Evolutionary conservation across 2,113 vertebrate genomes (phyloP), one percentile per base, ranked within the genome.

Genomic region (Ciconia boyciana): DNA sequence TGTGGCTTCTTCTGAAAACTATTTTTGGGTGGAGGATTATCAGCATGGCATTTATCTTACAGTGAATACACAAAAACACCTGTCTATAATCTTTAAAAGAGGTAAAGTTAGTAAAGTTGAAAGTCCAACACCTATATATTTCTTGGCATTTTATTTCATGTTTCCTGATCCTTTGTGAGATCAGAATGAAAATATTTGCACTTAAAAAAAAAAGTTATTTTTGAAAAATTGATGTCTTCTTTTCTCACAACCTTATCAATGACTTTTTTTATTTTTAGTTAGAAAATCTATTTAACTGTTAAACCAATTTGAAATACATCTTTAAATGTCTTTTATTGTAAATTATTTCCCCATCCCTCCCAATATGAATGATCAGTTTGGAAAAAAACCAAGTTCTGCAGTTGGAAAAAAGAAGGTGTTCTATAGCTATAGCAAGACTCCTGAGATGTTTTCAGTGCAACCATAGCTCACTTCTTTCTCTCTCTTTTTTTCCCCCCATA

Each of bases 401-500:
- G 4, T 2, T 44, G 15, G 31, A 71, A 83, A 51, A 62, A 68
- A 48, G 11, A 10, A 66, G 17, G 3, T 24, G 6, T 41, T 18
- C 15, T 62, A 11, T 21, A 52, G 14, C 15, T 62, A 24, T 25
- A 41, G 2, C 14, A 72, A 62, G 21, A 4, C 5, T 68, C 4
- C 15, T 18, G 25, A 17, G 16, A 60, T 5, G 26, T 80, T 66
- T 89, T n/a, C 34, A 72, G 17, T 26, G 24, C 15, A 31, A 21
- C 16, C 6, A 16, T 13, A 43, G 2, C 13, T 80, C 32, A 31
- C 9, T n/a, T 5, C 5, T 79, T 46, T 57, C 13, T n/a, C 4
- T 36, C 28, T 4, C 54, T 7, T 5, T 7, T 14, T 36, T 15
- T 10, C 10, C 2, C 4, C 6, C 7, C 29, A 5, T n/a, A 28